These are phyloP conservation scores for Albula goreensis DNA, from an alignment of 2,113 vertebrate species.

Conservation along the genomic window DNA sequence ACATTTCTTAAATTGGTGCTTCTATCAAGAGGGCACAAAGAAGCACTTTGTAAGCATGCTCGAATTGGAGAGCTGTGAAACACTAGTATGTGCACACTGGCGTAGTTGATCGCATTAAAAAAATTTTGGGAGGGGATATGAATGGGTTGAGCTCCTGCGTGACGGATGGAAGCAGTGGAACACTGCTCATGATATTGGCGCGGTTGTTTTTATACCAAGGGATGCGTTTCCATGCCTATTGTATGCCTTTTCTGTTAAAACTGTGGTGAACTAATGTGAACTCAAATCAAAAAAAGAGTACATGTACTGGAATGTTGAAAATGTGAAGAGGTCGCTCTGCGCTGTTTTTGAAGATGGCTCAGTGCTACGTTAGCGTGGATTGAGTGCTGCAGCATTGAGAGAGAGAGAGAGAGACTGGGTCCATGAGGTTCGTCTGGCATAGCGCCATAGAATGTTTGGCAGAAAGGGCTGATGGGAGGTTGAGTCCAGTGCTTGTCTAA, in stretches of 20 bases:
- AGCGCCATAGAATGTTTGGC: background rate
- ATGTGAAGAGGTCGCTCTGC: constrained; percentile 23
- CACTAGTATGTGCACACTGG: constrained; percentile 3
- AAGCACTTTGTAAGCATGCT: constrained; percentile 22
- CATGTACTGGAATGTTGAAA: constrained; percentile 21
- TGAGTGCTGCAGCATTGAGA: too few relatives aligned
- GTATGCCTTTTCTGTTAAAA: constrained; percentile 27
- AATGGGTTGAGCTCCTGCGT: background rate
- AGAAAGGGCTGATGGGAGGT: background rate
- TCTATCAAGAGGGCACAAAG: constrained; percentile 19
- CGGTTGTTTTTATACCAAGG: background rate
- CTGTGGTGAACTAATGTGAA: constrained; percentile 29
- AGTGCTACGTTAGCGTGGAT: background rate
- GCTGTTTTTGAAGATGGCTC: constrained; percentile 11
- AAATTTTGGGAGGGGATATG: background rate
- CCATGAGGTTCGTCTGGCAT: background rate
- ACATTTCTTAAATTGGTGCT: constrained; percentile 27
- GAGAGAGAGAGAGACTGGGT: background rate
- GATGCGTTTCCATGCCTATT: constrained; percentile 26
- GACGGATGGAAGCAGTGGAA: background rate
- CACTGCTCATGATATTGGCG: constrained; percentile 2
- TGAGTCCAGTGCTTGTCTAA: background rate
- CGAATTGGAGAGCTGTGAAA: background rate
- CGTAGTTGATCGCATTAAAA: background rate
- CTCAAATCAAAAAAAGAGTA: background rate